Conservation (phyloP, 2,113 vertebrate species). For the Physeter macrocephalus region DNA sequence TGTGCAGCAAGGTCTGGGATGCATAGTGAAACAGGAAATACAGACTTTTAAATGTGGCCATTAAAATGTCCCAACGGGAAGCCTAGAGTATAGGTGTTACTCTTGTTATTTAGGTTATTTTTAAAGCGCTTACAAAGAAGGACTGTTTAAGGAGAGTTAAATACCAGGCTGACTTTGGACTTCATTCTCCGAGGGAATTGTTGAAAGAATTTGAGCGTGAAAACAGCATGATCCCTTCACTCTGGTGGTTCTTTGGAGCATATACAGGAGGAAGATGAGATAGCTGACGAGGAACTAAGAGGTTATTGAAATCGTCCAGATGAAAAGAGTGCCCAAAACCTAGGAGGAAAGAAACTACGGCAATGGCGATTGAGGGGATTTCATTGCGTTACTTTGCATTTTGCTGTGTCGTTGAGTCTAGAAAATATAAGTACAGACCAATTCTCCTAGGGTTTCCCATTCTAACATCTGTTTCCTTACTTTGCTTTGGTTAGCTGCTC, state of each 20-base stretch:
- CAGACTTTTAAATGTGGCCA: background rate
- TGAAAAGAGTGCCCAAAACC: background rate
- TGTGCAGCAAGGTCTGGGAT: slow-evolving; percentile 42
- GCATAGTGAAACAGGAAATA: slow-evolving; percentile 63
- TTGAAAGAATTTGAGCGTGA: background rate
- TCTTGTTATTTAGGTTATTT: background rate
- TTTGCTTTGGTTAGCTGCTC: background rate
- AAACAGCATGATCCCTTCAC: rapidly evolving
- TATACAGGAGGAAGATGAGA: no score
- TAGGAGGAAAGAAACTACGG: background rate
- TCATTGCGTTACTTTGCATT: background rate
- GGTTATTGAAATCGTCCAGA: background rate
- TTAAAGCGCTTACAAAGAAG: background rate
- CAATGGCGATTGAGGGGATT: background rate
- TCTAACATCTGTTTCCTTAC: background rate
- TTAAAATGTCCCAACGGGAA: background rate
- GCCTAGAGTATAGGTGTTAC: background rate
- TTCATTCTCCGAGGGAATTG: background rate
- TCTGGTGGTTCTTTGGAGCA: background rate
- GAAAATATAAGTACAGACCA: background rate
- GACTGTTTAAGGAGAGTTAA: background rate
- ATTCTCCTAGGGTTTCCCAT: background rate
- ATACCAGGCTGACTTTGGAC: background rate
- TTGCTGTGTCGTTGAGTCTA: background rate
- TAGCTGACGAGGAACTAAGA: background rate